These are phyloP conservation scores for Panzeria rudis DNA, from an alignment of 2,888 invertebrate genomes.

Conservation along the genomic window DNA sequence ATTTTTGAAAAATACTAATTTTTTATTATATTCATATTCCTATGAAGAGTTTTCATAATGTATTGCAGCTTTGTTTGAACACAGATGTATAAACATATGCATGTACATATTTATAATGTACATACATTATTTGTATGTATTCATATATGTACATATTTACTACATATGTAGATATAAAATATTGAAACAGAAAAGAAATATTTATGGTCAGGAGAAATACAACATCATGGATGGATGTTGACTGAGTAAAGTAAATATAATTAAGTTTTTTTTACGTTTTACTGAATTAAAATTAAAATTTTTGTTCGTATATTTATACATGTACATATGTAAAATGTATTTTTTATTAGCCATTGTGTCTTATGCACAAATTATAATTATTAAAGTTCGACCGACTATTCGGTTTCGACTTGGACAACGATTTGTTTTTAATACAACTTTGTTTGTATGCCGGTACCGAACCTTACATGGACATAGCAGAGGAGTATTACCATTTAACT, in stretches of 20 bases:
- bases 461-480: too few species aligned
- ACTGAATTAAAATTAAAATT: conserved; percentile 22
- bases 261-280: conserved; percentile 41
- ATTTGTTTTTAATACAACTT: not conserved
- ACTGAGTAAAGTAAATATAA: conserved; percentile 41
- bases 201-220: conserved; percentile 37
- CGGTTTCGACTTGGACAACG: not conserved
- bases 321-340: not conserved
- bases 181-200: conserved; percentile 12
- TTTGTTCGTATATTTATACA: not conserved
- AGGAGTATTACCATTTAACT: too few species aligned
- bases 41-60: conserved; percentile 27
- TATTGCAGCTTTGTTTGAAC: conserved; percentile 39
- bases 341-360: not conserved
- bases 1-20: conserved; percentile 51
- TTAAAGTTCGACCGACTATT: not conserved
- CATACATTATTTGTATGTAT: not conserved
- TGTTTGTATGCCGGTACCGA: not conserved
- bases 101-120: conserved; percentile 6
- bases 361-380: not conserved
- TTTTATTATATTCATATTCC: conserved; percentile 49
- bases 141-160: not conserved
- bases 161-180: conserved; percentile 14
- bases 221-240: conserved; percentile 29
- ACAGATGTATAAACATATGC: not conserved